These are phyloP conservation scores for Seira sanloemensis DNA, from an alignment of 2,888 invertebrate genomes.

Conservation along the genomic window DNA sequence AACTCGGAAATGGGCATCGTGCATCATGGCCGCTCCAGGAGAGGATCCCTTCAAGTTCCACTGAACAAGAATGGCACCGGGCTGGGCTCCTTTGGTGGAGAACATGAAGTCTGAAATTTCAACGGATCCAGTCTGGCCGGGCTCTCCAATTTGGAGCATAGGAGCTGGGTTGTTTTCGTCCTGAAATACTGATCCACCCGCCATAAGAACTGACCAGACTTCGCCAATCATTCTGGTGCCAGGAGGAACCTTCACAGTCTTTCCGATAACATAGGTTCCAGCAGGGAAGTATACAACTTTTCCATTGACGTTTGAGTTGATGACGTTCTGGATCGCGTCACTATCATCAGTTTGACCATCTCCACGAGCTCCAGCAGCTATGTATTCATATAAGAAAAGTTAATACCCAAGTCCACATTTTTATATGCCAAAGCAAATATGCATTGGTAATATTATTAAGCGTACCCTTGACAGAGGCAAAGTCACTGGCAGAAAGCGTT, in stretches of 20 bases:
- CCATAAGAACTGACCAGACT: conserved; percentile 69
- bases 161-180: conserved; percentile 59
- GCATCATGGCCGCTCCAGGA: conserved; percentile 66
- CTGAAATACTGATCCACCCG: conserved; percentile 63
- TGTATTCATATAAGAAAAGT: neutral
- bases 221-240: conserved; percentile 69
- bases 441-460: too few species aligned
- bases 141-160: conserved; percentile 68
- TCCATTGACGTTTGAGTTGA: conserved; percentile 61
- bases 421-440: too few species aligned
- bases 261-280: conserved; percentile 66
- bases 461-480: conserved; percentile 67
- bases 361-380: conserved; percentile 66
- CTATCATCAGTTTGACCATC: conserved; percentile 69
- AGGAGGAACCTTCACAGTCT: conserved; percentile 63
- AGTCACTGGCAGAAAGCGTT: conserved; percentile 42
- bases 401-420: neutral
- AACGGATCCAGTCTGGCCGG: conserved; percentile 62
- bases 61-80: conserved; percentile 69
- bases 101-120: conserved; percentile 70
- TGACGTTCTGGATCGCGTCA: conserved; percentile 67
- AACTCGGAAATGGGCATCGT: conserved; percentile 69
- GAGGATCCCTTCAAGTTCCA: conserved; percentile 58
- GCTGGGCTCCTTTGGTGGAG: conserved; percentile 65
- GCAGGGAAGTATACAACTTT: conserved; percentile 69